A percentile compares a stretch with the other conserved stretches of the same genome.
Evolutionary conservation across 2,113 vertebrate genomes (phyloP).

Genomic region (Platichthys stellatus): DNA sequence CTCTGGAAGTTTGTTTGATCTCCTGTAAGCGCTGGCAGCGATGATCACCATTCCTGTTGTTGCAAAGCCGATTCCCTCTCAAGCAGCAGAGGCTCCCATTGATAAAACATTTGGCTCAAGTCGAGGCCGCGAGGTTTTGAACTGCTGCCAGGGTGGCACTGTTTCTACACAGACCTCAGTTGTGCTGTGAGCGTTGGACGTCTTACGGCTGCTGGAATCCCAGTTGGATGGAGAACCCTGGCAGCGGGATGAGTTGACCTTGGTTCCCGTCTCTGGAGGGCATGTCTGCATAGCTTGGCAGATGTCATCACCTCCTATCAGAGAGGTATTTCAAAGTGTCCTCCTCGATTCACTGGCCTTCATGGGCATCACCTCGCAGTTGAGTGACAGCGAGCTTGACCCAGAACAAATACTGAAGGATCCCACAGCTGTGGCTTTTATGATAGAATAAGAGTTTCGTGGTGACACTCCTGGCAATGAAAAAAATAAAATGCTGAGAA

Average conservation of each 20-base stretch:
- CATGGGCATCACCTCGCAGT: constrained; percentile 28
- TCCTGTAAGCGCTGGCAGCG: constrained; percentile 20
- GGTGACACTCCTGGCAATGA: not conserved
- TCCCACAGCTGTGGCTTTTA: constrained; percentile 32
- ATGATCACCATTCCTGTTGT: constrained; percentile 16
- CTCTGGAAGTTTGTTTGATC: constrained; percentile 28
- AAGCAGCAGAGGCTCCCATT: constrained; percentile 39
- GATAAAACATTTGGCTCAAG: constrained; percentile 13
- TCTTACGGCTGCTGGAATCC: constrained; percentile 63
- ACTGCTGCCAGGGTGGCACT: not conserved
- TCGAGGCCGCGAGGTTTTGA: constrained; percentile 24
- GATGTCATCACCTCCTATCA: constrained; percentile 78
- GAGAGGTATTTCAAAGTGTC: constrained; percentile 66
- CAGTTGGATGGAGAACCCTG: constrained; percentile 56
- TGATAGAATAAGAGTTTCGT: not conserved
- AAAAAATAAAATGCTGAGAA: not conserved
- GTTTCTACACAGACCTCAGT: constrained; percentile 8
- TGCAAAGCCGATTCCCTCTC: constrained; percentile 28
- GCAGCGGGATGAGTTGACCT: constrained; percentile 75
- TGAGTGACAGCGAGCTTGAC: constrained; percentile 54
- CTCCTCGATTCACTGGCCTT: constrained; percentile 15
- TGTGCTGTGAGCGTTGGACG: constrained; percentile 45
- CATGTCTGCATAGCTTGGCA: constrained; percentile 75
- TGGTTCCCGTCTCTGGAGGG: constrained; percentile 68
- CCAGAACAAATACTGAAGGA: constrained; percentile 25